phyloP scores from a whole-genome alignment of 2,113 vertebrate genomes.

The Percopsis transmontana region DNA sequence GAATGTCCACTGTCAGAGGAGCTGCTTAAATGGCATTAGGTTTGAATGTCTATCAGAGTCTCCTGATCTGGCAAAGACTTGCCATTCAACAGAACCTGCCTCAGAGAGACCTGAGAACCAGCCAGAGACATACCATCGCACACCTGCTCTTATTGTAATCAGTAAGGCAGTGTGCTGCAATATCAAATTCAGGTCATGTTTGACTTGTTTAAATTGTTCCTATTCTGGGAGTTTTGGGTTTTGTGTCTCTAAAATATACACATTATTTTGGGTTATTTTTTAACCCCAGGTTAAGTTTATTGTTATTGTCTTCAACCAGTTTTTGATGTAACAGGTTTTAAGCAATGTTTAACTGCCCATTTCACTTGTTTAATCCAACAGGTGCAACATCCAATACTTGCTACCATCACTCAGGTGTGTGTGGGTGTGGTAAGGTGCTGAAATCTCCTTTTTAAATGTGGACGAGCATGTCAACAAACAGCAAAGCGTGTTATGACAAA shows the following conservation, averaged over 20 bases:
- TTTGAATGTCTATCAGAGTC: conserved; percentile 53
- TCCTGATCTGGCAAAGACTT: conserved; percentile 31
- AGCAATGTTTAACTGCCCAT: too few species aligned
- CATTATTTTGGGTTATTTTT: too few species aligned
- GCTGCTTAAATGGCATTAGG: conserved; percentile 52
- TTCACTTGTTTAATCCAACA: too few species aligned
- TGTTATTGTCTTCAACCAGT: too few species aligned
- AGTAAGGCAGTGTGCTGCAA: background rate
- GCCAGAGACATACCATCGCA: background rate
- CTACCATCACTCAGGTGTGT: conserved; percentile 16
- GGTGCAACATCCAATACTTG: too few species aligned
- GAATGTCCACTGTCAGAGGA: conserved; percentile 56
- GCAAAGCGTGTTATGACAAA: conserved; percentile 62
- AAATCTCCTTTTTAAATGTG: conserved; percentile 32
- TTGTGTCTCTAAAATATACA: too few species aligned
- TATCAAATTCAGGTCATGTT: background rate
- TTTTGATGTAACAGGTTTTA: too few species aligned
- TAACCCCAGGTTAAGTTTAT: too few species aligned
- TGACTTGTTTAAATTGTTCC: background rate
- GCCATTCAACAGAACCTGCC: conserved; percentile 15
- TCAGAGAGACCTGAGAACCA: background rate
- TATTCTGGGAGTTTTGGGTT: background rate
- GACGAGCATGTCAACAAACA: conserved; percentile 48
- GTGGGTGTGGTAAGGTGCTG: conserved; percentile 33
- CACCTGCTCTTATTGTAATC: background rate